Evolutionary conservation across 1,140 invertebrate genomes (phyloP).

Genomic region (Antheraea mylitta): DNA sequence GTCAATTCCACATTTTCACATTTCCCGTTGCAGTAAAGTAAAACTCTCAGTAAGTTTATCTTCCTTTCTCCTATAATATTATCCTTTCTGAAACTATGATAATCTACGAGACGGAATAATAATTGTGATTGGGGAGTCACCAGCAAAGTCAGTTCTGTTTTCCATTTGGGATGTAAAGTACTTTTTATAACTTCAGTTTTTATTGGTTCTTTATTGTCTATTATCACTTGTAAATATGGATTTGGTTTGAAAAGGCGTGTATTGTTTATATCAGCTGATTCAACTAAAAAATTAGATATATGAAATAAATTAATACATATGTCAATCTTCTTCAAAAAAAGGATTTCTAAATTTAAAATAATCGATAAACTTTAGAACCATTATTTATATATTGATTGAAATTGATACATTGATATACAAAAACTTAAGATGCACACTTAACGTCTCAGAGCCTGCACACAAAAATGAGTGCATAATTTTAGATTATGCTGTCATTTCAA

Average conservation of each 20-base stretch:
- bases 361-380: too few species aligned
- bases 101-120: slow-evolving; percentile 91
- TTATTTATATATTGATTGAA: too few species aligned
- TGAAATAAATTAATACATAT: neutral
- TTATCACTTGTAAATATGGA: slow-evolving; percentile 94
- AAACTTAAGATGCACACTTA: too few species aligned
- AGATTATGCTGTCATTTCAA: too few species aligned
- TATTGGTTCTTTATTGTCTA: slow-evolving; percentile 90
- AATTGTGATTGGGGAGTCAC: slow-evolving; percentile 94
- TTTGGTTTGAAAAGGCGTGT: slow-evolving; percentile 93
- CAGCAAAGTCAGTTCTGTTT: slow-evolving; percentile 94
- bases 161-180: slow-evolving; percentile 97
- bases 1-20: slow-evolving; percentile 90
- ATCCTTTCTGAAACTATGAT: slow-evolving; percentile 95
- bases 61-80: slow-evolving; percentile 91
- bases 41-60: slow-evolving; percentile 88
- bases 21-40: slow-evolving; percentile 92
- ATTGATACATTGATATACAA: too few species aligned
- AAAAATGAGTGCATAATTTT: too few species aligned
- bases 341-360: too few species aligned
- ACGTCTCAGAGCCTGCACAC: too few species aligned
- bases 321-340: too few species aligned
- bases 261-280: slow-evolving; percentile 86
- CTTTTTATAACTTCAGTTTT: slow-evolving; percentile 96
- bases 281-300: slow-evolving; percentile 80